Percentiles rank a stretch among this genome's conserved stretches.
These are phyloP conservation scores for Epinotia bilunana DNA, from an alignment of 2,888 invertebrate species.

Conservation along the genomic window DNA sequence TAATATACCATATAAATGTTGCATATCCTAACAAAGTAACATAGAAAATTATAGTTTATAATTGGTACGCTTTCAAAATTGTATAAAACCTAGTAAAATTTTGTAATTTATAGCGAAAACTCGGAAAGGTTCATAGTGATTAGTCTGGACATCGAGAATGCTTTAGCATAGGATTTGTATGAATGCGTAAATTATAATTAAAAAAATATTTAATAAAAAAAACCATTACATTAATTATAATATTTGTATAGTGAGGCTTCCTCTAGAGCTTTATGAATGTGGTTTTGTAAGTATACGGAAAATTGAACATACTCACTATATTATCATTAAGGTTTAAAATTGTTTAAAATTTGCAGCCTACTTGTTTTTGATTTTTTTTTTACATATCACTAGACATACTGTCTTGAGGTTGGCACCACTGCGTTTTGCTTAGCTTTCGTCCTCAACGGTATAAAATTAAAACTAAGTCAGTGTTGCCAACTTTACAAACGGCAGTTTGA, in stretches of 20 bases:
- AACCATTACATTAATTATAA: constrained; percentile 66
- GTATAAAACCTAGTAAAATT: constrained; percentile 54
- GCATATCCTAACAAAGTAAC: constrained; percentile 43
- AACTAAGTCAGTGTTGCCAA: constrained; percentile 18
- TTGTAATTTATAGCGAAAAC: constrained; percentile 59
- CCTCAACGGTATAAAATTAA: background rate
- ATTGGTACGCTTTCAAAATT: constrained; percentile 60
- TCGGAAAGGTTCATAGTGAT: constrained; percentile 56
- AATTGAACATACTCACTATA: constrained; percentile 80
- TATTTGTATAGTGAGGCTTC: constrained; percentile 82
- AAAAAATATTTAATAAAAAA: constrained; percentile 66
- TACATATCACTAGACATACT: constrained; percentile 45
- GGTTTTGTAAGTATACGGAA: constrained; percentile 80
- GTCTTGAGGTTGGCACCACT: constrained; percentile 33
- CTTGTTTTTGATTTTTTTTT: constrained; percentile 50
- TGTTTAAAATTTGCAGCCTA: constrained; percentile 62
- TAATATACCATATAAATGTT: background rate
- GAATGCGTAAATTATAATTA: constrained; percentile 80
- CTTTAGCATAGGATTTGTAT: constrained; percentile 77
- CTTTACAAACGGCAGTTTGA: constrained; percentile 18
- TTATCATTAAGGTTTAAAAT: constrained; percentile 67
- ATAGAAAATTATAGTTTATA: constrained; percentile 44
- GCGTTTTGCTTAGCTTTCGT: constrained; percentile 8
- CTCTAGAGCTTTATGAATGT: constrained; percentile 82
- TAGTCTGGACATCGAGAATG: constrained; percentile 75